phyloP scores from a whole-genome alignment of 2,113 vertebrate genomes.

The Pedetes capensis region DNA sequence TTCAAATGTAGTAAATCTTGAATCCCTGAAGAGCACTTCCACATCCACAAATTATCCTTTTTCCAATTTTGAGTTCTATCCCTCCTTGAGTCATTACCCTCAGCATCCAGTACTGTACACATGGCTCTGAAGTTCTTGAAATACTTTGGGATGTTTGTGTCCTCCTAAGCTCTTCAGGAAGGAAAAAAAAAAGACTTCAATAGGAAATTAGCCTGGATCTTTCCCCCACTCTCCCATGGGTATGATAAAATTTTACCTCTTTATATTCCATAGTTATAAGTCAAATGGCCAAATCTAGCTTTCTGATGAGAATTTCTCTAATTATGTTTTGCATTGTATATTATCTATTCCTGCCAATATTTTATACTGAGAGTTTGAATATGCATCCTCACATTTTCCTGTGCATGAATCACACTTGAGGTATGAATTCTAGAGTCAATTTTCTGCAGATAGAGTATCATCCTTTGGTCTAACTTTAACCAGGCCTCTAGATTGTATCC shows the following conservation, averaged over 20 bases:
- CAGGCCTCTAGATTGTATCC: not conserved
- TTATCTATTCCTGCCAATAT: not conserved
- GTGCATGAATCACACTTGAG: not conserved
- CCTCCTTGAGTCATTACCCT: not conserved
- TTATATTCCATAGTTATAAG: not conserved
- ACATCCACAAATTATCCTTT: not conserved
- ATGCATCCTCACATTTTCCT: not conserved
- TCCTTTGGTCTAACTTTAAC: not conserved
- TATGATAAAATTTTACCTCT: not conserved
- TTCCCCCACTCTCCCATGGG: not conserved
- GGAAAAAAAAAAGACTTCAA: not conserved
- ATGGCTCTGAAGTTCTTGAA: not conserved
- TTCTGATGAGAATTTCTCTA: not conserved
- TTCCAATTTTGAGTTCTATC: not conserved
- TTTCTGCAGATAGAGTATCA: not conserved
- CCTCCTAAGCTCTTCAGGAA: not conserved
- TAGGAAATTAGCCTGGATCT: not conserved
- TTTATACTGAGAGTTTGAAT: not conserved
- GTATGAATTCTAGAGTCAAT: not conserved
- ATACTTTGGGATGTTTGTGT: not conserved
- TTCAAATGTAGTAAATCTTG: not conserved
- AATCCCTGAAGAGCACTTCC: not conserved
- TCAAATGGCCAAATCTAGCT: not conserved
- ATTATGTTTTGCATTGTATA: not conserved
- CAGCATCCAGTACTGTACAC: not conserved